A percentile compares a stretch with the other conserved stretches of the same genome.
Evolutionary conservation across 1,140 invertebrate genomes (phyloP).

Genomic region (Littorina saxatilis): DNA sequence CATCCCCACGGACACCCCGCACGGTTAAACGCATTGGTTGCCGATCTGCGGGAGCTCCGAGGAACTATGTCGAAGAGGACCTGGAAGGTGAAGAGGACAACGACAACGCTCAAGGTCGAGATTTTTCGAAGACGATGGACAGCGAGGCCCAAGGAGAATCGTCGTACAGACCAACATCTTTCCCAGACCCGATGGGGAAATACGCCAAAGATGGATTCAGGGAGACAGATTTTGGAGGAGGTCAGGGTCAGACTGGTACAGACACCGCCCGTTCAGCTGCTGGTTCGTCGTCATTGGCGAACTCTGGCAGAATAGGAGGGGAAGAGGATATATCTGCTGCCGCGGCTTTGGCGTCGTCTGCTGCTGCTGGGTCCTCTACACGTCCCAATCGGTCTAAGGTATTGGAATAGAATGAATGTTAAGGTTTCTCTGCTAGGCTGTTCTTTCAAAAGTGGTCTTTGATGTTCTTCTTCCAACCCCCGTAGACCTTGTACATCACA

Average conservation of each 20-base stretch:
- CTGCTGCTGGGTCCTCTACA: too few species aligned
- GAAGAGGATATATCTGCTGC: background rate
- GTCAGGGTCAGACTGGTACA: background rate
- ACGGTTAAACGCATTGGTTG: background rate
- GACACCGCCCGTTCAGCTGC: background rate
- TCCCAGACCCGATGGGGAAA: background rate
- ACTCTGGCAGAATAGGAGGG: background rate
- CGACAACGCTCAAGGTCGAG: background rate
- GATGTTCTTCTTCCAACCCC: too few species aligned
- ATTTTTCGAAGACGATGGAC: background rate
- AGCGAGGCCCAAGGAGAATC: too few species aligned
- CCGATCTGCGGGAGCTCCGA: background rate
- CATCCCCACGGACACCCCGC: background rate
- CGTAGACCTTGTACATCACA: too few species aligned
- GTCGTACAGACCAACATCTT: too few species aligned
- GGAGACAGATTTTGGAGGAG: background rate
- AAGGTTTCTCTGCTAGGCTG: too few species aligned
- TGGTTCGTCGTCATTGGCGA: background rate
- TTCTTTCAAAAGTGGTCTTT: too few species aligned
- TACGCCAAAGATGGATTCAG: background rate
- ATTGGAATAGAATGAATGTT: too few species aligned
- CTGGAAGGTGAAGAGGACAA: background rate
- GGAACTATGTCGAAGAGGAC: background rate
- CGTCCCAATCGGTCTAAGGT: too few species aligned
- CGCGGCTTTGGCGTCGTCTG: too few species aligned